These are phyloP conservation scores for Drosophila hydei DNA, from an alignment of 1,140 invertebrate genomes.

Conservation along the genomic window DNA sequence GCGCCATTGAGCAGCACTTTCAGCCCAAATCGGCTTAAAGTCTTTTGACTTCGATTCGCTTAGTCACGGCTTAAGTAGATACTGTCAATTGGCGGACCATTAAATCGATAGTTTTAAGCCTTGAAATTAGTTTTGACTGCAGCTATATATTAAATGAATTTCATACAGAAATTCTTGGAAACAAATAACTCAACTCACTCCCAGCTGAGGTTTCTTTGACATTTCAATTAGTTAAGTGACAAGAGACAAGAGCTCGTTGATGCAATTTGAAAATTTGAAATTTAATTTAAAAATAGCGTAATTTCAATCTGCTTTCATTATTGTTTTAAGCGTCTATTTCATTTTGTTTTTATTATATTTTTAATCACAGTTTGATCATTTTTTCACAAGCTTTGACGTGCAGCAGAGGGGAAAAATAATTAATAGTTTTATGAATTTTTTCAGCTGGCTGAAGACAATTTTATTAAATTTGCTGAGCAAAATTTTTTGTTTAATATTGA, in stretches of 20 bases:
- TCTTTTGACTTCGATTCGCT: constrained; percentile 42
- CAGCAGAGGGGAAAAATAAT: neutral
- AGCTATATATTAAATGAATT: constrained; percentile 1
- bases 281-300: neutral
- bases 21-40: constrained; percentile 43
- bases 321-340: neutral
- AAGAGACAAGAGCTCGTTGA: no score
- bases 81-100: constrained; percentile 36
- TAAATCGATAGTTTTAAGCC: constrained; percentile 41
- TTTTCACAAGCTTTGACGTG: neutral
- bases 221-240: no score
- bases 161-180: neutral
- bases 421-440: constrained; percentile 30
- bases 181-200: neutral
- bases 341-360: neutral
- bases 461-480: constrained; percentile 52
- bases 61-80: constrained; percentile 37
- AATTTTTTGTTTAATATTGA: neutral
- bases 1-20: constrained; percentile 37
- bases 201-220: no score
- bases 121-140: constrained; percentile 3
- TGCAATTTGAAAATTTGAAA: no score
- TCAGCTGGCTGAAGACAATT: constrained; percentile 48
- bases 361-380: neutral
- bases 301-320: neutral